Base-by-base conservation (phyloP, 2,113 vertebrate genomes). In the Hassar affinis region DNA sequence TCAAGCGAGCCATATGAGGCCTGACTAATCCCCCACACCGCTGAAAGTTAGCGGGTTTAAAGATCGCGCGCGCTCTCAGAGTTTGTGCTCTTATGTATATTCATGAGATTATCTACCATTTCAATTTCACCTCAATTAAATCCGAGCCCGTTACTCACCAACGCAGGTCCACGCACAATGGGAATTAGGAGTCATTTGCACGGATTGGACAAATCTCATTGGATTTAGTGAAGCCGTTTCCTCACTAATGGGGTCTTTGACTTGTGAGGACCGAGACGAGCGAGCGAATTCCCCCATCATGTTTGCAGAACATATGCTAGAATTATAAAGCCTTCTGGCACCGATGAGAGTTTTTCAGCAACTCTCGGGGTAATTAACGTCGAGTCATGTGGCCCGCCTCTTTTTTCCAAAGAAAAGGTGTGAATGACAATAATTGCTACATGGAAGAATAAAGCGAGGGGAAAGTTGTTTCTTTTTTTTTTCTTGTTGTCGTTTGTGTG, bases 231-330 rank as follows among this genome's bases (percentile, higher is more conserved):
- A 64, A 85, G 86, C 88, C 89, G 88, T 92, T 91, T 92, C 83
- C 77, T 83, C 83, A 71, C 90, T 94, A 92, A 93, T 93, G 90
- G 89, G 92, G 92, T 94, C 90, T 93, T 90, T 82, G 88, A 92
- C 93, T 93, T 91, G 74, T 87, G 51, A 91, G 92, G 92, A 85
- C 91, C 91, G 90, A 80, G 85, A 92, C 92, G 90, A 90, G 90
- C 89, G 89, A 87, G 89, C 86, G 85, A 90, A 91, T 91, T 87
- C 86, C 89, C 89, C 83, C 71, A 59, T 79, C 84, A 89, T 90
- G 91, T 90, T 85, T 90, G 87, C 86, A 27, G 83, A 90, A 88
- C 92, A 92, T 92, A 93, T 93, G 94, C 85, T 84, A 88, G 88
- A 89, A 89, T 89, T 90, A 88, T 82, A 86, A 87, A 85, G 85